phyloP scores from a whole-genome alignment of 2,797 vertebrate species.

The Salmo trutta region DNA sequence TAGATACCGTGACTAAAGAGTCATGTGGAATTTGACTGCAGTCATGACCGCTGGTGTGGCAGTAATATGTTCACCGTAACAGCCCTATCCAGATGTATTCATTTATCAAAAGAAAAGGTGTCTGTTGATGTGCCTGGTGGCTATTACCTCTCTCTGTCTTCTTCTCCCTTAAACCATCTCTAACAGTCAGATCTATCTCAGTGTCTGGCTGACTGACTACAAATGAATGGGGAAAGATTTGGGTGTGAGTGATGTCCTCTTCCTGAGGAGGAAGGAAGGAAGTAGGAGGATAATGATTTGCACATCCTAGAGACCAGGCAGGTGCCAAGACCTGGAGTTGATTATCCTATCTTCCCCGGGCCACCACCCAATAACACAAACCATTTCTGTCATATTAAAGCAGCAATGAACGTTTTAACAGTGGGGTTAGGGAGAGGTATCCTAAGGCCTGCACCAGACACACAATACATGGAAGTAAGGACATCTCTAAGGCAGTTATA shows the following conservation, averaged over 20 bases:
- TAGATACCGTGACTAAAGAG: no score
- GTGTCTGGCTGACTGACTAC: background rate
- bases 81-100: no score
- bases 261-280: slow-evolving; percentile 15
- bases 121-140: no score
- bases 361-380: slow-evolving; percentile 4
- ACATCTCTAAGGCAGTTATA: background rate
- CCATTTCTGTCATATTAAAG: background rate
- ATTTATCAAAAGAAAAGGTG: no score
- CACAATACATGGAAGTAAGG: background rate
- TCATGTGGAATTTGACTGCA: no score
- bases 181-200: background rate
- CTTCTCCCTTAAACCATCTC: no score
- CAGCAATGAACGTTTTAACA: background rate
- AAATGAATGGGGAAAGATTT: no score
- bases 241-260: slow-evolving; percentile 1
- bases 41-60: no score
- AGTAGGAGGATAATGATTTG: slow-evolving; percentile 19
- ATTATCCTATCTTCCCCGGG: background rate
- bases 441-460: background rate
- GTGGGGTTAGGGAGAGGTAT: background rate
- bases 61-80: no score
- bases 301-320: slow-evolving; percentile 15
- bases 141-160: no score
- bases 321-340: slow-evolving; percentile 11